Evolutionary conservation across 1,140 invertebrate genomes (phyloP), one percentile per base, ranked within the genome.

Genomic region (Ips typographus): DNA sequence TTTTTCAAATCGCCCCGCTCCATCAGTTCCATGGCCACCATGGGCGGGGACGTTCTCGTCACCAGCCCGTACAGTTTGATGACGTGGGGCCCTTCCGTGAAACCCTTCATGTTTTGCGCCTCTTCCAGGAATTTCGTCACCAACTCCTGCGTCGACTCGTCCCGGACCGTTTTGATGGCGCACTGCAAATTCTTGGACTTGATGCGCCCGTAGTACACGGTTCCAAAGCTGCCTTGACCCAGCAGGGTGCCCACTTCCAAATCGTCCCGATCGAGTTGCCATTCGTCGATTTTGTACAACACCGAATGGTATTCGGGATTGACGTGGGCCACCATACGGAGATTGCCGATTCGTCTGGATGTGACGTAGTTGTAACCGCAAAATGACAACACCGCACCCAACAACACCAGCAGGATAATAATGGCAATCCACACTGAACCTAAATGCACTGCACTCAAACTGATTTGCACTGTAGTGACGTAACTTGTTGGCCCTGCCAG

Each of bases 181-280:
- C 96, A 97, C 7, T 85, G 85, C 2, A 89, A 84, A 77, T 89
- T 74, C 52, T 71, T 73, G 2, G 73, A 75, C 63, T 74, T 77
- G 2, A 80, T 75, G 3, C 68, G 37, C 1, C 78, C 79, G 40
- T 63, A 71, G 57, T 74, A 78, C 8, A 87, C 95, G 89, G 95
- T 94, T 38, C 97, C 97, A 82, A 99, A 99, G 1, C 94, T 95
- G 2, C 97, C 97, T 76, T 96, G 90, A 0, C 97, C 97, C 8
- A 98, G 83, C 74, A 94, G 89, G 57, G 87, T 82, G 1, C 91
- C 72, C 60, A 96, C 80, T 73, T 90, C 85, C 59, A 99, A 88
- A 76, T 91, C 91, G 36, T 91, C 87, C 51, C 95, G 83, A 2
- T 91, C 85, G 65, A 98, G 89, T 84, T 99, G 96, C 95, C 96